Conservation (phyloP, 2,797 vertebrate genomes). For the Hemitrygon akajei region DNA sequence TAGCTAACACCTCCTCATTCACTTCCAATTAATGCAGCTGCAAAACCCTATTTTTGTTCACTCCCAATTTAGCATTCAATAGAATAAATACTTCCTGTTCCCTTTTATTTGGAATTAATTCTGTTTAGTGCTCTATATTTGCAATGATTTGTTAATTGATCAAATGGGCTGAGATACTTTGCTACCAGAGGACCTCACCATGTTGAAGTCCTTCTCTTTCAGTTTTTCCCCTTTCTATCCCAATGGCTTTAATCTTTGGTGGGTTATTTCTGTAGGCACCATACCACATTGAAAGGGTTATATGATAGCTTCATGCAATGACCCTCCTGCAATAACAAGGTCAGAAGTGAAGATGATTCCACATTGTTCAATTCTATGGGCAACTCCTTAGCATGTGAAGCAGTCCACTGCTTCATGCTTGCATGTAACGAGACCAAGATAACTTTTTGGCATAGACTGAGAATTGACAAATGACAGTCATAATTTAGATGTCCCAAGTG, state of each 20-base stretch:
- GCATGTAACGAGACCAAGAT: too few species aligned
- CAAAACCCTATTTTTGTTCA: neutral
- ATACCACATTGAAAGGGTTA: neutral
- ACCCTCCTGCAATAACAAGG: too few species aligned
- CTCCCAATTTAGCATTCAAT: neutral
- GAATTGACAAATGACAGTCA: too few species aligned
- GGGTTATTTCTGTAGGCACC: neutral
- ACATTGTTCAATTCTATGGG: too few species aligned
- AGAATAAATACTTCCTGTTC: neutral
- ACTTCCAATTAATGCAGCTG: neutral
- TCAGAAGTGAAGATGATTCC: too few species aligned
- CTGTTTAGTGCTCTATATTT: neutral
- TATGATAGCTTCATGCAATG: too few species aligned
- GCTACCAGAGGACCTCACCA: neutral
- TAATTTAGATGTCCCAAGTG: too few species aligned
- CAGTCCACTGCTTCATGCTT: too few species aligned
- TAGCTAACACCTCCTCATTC: neutral
- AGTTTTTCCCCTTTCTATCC: neutral
- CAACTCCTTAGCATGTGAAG: too few species aligned
- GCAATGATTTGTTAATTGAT: neutral
- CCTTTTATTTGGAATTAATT: neutral
- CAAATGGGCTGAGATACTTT: neutral
- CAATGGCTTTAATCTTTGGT: neutral
- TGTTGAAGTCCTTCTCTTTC: neutral
- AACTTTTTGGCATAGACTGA: too few species aligned